Conservation (phyloP, 2,113 vertebrate species). For the Pardalotus punctatus region DNA sequence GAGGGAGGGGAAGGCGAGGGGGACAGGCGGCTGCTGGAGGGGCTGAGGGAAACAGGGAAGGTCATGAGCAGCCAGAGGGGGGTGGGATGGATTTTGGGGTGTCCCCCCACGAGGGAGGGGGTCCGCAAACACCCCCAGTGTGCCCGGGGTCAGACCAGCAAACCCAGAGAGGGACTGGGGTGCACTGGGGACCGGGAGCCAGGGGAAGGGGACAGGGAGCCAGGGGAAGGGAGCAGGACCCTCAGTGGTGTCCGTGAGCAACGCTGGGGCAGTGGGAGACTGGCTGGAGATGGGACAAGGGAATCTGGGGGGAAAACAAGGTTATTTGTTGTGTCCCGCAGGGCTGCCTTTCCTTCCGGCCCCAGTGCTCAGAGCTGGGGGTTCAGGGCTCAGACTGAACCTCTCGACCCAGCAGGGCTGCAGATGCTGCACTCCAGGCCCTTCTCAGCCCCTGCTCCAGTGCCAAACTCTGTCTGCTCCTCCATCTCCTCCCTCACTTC, state of each 20-base stretch:
- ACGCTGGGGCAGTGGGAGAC: not conserved
- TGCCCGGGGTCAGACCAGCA: not conserved
- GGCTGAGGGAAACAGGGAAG: not conserved
- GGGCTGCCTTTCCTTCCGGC: not conserved
- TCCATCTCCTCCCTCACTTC: not conserved
- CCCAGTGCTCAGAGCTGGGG: not conserved
- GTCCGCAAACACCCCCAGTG: not conserved
- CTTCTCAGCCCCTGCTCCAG: not conserved
- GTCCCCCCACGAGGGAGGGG: not conserved
- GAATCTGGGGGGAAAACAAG: not conserved
- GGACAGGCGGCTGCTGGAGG: not conserved
- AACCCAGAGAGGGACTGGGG: not conserved
- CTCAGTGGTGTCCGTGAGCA: accelerated
- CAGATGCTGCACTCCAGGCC: not conserved
- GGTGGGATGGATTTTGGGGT: not conserved
- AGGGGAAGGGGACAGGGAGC: not conserved
- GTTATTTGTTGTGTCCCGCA: not conserved
- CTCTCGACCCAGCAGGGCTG: not conserved
- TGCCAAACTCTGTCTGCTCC: not conserved
- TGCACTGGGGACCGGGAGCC: not conserved
- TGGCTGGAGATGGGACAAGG: not conserved
- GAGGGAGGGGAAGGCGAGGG: not conserved
- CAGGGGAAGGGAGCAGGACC: not conserved
- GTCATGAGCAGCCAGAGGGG: accelerated
- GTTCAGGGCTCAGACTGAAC: accelerated